A percentile compares a stretch with the other conserved stretches of the same genome.
phyloP scores from a whole-genome alignment of 2,113 vertebrate species.

The Xiphias gladius region DNA sequence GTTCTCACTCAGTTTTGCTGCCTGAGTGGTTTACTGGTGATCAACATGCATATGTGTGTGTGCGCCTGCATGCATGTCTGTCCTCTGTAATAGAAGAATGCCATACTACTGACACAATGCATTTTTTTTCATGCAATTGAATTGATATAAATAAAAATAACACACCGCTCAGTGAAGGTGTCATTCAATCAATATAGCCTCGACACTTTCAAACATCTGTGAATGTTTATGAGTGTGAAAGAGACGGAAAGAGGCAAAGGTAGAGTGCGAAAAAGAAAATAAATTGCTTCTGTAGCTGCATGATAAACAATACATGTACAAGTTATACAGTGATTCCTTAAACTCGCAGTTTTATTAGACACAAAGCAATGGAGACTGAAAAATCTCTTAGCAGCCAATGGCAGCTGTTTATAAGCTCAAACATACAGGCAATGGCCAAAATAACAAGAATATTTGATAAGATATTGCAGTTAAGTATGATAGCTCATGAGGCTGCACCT shows the following conservation, averaged over 20 bases:
- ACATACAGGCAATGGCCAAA: not conserved
- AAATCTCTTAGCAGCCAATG: no score
- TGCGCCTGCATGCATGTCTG: not conserved
- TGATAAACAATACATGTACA: no score
- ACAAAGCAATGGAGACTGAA: no score
- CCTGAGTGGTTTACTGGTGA: conserved; percentile 21
- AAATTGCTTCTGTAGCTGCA: not conserved
- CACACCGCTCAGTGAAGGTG: conserved; percentile 8
- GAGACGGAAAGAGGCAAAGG: not conserved
- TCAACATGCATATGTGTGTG: conserved; percentile 36
- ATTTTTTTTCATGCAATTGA: conserved; percentile 13
- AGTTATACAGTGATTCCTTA: no score
- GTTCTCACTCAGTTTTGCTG: conserved; percentile 19
- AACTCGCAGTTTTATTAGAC: no score
- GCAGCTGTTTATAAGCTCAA: conserved; percentile 5
- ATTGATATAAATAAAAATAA: conserved; percentile 44
- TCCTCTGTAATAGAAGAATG: conserved; percentile 14
- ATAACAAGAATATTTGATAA: not conserved
- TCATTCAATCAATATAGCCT: conserved; percentile 18
- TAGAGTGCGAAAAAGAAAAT: not conserved
- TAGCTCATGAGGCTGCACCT: not conserved
- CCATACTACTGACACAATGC: conserved; percentile 19
- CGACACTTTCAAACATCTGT: conserved; percentile 8
- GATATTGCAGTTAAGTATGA: not conserved
- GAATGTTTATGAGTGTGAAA: not conserved